Conservation (phyloP, 1,140 invertebrate species). For the Ips nitidus region DNA sequence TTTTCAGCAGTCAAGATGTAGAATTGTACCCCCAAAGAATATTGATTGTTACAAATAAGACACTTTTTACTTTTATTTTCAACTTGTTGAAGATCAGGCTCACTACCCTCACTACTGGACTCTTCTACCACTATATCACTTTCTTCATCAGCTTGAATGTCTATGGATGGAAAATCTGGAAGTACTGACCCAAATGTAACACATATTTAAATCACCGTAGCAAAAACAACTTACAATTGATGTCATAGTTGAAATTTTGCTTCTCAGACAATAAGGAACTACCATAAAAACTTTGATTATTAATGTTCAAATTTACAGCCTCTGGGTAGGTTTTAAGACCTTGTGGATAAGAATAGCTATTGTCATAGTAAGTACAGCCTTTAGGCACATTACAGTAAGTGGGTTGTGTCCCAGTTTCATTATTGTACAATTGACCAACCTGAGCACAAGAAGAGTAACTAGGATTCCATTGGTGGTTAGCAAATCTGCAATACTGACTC, state of each 20-base stretch:
- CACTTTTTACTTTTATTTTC: slow-evolving; percentile 38
- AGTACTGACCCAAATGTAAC: background rate
- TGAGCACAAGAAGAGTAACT: slow-evolving; percentile 47
- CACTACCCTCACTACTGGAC: slow-evolving; percentile 42
- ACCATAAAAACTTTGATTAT: slow-evolving; percentile 11
- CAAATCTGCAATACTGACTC: slow-evolving; percentile 37
- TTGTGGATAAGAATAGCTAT: slow-evolving; percentile 16
- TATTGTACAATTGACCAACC: slow-evolving; percentile 15
- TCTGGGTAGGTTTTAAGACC: background rate
- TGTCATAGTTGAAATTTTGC: slow-evolving; percentile 3
- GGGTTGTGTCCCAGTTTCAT: background rate
- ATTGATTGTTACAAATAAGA: slow-evolving; percentile 44
- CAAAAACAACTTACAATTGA: background rate
- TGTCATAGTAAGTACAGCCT: slow-evolving; percentile 9
- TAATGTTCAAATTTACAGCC: slow-evolving; percentile 3
- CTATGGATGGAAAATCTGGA: slow-evolving; percentile 20
- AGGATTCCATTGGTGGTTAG: slow-evolving; percentile 33
- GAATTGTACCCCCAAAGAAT: slow-evolving; percentile 45
- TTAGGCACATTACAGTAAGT: slow-evolving; percentile 42
- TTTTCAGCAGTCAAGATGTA: slow-evolving; percentile 44
- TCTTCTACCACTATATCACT: slow-evolving; percentile 51
- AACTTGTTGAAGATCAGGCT: slow-evolving; percentile 36
- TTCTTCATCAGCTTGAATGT: slow-evolving; percentile 37
- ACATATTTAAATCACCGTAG: background rate
- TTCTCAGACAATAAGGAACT: slow-evolving; percentile 1